A percentile compares a stretch with the other conserved stretches of the same genome.
Conservation (phyloP, 2,797 vertebrate genomes). For the Myotis planiceps region DNA sequence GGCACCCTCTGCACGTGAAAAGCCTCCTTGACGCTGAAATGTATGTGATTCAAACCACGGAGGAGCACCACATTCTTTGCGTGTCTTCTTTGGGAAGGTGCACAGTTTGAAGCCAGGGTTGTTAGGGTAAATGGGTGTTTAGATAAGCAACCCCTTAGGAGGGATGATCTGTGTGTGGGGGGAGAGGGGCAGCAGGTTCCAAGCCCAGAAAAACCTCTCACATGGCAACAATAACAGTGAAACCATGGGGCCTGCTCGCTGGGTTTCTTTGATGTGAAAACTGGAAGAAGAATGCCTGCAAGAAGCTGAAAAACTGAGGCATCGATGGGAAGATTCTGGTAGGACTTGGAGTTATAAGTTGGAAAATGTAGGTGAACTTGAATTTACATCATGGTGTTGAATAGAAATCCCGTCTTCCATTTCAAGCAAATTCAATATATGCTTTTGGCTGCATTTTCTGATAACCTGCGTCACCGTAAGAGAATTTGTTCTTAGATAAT, state of each 20-base stretch:
- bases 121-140: not conserved
- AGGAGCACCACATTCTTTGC: not conserved
- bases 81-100: not conserved
- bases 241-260: not conserved
- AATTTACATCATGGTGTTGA: not conserved
- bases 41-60: not conserved
- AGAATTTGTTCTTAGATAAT: not conserved
- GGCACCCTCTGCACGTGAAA: not conserved
- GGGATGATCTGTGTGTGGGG: not conserved
- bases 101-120: not conserved
- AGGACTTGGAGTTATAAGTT: not conserved
- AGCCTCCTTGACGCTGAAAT: not conserved
- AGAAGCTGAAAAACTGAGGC: not conserved
- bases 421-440: not conserved
- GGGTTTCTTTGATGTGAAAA: conserved; percentile 53
- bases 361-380: not conserved
- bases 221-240: not conserved
- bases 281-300: not conserved
- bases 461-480: not conserved
- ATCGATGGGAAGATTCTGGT: not conserved
- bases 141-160: conserved; percentile 24
- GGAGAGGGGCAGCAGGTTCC: not conserved
- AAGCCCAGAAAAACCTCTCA: not conserved
- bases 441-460: not conserved
- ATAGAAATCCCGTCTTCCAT: not conserved